A percentile compares a stretch with the other conserved stretches of the same genome.
These are phyloP conservation scores for Columba janthina DNA, from an alignment of 2,113 vertebrate species.

Conservation along the genomic window DNA sequence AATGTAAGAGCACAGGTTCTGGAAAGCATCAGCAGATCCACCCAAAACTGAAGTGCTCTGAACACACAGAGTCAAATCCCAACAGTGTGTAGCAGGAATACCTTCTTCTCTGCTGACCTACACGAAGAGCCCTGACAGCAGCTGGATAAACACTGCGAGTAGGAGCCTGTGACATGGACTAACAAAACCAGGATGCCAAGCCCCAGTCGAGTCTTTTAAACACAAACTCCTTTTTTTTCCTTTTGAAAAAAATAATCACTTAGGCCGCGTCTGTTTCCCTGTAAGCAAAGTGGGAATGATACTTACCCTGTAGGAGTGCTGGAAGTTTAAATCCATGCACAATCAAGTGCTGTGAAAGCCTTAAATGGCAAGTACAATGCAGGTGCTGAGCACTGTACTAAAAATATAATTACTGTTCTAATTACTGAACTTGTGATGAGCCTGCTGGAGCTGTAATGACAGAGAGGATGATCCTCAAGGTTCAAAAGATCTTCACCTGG, in stretches of 20 bases:
- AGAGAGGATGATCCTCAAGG: neutral
- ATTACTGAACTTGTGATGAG: neutral
- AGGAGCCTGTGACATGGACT: neutral
- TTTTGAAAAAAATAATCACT: neutral
- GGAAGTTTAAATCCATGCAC: constrained; percentile 4
- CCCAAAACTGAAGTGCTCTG: neutral
- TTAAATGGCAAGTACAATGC: neutral
- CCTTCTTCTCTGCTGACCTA: neutral
- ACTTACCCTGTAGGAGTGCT: neutral
- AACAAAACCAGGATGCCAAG: neutral
- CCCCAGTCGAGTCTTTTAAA: neutral
- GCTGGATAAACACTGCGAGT: neutral
- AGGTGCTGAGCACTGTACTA: neutral
- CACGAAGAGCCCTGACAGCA: neutral
- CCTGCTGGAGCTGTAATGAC: neutral
- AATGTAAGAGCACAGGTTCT: neutral
- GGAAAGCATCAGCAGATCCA: neutral
- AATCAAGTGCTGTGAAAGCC: neutral
- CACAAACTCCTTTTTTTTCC: neutral
- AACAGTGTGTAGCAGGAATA: neutral
- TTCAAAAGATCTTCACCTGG: neutral
- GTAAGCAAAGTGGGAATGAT: neutral
- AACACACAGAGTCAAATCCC: neutral
- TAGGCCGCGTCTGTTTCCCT: neutral
- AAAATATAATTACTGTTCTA: constrained; percentile 1